These are phyloP conservation scores for Ornithorhynchus anatinus DNA, from an alignment of 2,113 vertebrate genomes.

Conservation along the genomic window DNA sequence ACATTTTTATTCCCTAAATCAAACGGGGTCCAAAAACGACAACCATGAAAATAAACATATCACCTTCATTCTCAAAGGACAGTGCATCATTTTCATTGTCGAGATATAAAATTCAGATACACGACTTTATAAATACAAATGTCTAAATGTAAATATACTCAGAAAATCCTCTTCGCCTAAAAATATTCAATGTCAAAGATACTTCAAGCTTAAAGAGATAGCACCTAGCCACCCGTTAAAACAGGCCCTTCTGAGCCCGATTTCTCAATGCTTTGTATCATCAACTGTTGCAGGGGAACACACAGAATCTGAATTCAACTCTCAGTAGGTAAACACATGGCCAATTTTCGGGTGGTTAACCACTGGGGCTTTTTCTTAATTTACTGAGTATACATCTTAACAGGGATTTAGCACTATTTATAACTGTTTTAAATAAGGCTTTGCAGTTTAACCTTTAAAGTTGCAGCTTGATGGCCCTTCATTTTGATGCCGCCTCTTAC, in stretches of 20 bases:
- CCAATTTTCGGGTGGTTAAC: background rate
- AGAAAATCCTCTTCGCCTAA: background rate
- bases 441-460: slow-evolving; percentile 40
- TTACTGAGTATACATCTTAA: slow-evolving; percentile 3
- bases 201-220: background rate
- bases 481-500: slow-evolving; percentile 5
- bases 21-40: too few relatives aligned
- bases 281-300: slow-evolving; percentile 34
- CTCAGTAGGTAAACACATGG: slow-evolving; percentile 15
- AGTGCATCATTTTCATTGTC: background rate
- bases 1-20: too few relatives aligned
- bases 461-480: slow-evolving; percentile 28
- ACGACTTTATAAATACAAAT: background rate
- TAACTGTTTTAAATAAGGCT: slow-evolving; percentile 7
- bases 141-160: background rate
- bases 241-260: slow-evolving; percentile 2
- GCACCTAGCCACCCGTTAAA: background rate
- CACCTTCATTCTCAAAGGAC: background rate
- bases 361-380: background rate
- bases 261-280: slow-evolving; percentile 2
- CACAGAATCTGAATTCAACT: slow-evolving; percentile 16
- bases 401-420: slow-evolving; percentile 27
- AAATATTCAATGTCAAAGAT: background rate
- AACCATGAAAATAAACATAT: too few relatives aligned
- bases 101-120: background rate